Evolutionary conservation across 2,797 vertebrate species (phyloP), one percentile per base, ranked within the genome.

Genomic region (Urophycis tenuis): DNA sequence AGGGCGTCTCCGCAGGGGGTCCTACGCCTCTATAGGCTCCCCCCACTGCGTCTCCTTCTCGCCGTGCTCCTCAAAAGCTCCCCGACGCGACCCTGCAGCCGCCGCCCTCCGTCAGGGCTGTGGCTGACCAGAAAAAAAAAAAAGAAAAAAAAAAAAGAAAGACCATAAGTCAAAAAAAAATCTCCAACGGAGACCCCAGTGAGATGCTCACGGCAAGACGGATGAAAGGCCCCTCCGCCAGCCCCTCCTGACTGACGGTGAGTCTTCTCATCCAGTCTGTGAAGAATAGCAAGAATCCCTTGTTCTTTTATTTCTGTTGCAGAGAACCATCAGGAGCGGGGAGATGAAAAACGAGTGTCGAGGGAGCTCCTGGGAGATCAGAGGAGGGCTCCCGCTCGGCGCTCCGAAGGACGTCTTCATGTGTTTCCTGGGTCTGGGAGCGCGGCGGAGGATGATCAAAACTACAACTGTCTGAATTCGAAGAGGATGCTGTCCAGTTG

Each of bases 261-360:
- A 90, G 92, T 92, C 90, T 91, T 89, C 85, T 84, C 81, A 49
- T 75, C 75, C 45, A n/a, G 83, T 78, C 90, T 93, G 93, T 92
- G 91, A 93, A 92, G 89, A 89, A 80, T 75, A 81, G 85, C 82
- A 79, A 79, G 81, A 89, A 87, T 87, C 77, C 85, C 86, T 89
- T 87, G 90, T 90, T 91, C 19, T 60, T 60, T 60, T n/a, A 60
- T n/a, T 60, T 60, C 49, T 60, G 88, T 85, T 82, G 82, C 83
- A 83, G 85, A 86, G 86, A 86, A 81, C 87, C 88, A 87, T 91
- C 84, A 85, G 86, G 84, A 86, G 88, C 77, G 49, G n/a, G 84
- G 82, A 91, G 90, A 92, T 91, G 87, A 92, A 90, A 90, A 88
- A 82, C 77, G 83, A 73, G 30, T 84, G 87, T 86, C 74, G 3